phyloP scores from a whole-genome alignment of 1,140 invertebrate genomes.

The Lepidurus apus region DNA sequence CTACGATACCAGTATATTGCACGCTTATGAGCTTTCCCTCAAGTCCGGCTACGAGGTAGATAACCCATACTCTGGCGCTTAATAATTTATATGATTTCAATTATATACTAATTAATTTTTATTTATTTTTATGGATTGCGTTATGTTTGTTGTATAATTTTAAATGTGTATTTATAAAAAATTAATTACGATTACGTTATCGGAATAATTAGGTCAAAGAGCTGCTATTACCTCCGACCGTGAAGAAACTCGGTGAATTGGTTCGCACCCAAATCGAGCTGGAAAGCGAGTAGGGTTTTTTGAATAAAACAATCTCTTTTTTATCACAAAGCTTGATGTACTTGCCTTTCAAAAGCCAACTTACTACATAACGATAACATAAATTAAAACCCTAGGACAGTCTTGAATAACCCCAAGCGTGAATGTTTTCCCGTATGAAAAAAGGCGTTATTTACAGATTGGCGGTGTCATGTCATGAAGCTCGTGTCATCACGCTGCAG shows the following conservation, averaged over 20 bases:
- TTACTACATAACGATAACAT: constrained; percentile 4
- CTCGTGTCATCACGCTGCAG: not conserved
- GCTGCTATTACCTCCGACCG: constrained; percentile 71
- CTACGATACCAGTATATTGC: constrained; percentile 85
- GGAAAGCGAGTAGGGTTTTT: constrained; percentile 32
- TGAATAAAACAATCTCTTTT: constrained; percentile 25
- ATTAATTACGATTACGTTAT: no score
- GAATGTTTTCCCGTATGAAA: not conserved
- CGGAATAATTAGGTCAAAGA: constrained; percentile 53
- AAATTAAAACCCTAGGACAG: not conserved
- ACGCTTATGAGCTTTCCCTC: constrained; percentile 82
- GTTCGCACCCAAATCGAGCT: constrained; percentile 36
- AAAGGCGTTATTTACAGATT: not conserved
- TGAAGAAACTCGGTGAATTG: constrained; percentile 60
- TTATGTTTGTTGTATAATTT: no score
- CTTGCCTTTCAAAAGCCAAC: not conserved
- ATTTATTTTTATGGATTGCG: no score
- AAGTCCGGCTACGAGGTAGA: constrained; percentile 64
- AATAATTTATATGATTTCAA: constrained; percentile 23
- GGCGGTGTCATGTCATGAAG: not conserved
- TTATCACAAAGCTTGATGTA: not conserved
- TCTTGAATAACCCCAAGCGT: constrained; percentile 3
- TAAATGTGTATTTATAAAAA: no score
- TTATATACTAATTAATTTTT: no score
- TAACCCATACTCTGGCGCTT: constrained; percentile 33